Percentiles rank a stretch among this genome's conserved stretches.
phyloP scores from a whole-genome alignment of 2,888 invertebrate genomes.

The Shargacucullia verbasci region DNA sequence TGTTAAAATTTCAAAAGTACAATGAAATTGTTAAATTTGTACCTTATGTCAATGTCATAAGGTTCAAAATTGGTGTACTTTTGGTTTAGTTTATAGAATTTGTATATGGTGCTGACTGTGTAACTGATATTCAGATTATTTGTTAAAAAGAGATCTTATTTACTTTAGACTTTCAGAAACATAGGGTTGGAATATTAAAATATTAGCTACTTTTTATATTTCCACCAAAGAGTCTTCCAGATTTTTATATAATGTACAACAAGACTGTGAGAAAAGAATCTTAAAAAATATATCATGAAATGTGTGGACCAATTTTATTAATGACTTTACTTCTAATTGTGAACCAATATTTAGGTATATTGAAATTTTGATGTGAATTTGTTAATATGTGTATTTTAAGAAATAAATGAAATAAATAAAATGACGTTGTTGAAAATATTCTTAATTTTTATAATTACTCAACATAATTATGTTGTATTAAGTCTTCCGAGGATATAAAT shows the following conservation, averaged over 20 bases:
- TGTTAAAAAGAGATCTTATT: constrained; percentile 13
- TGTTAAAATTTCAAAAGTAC: constrained; percentile 45
- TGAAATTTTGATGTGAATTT: constrained; percentile 32
- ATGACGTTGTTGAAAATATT: neutral
- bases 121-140: constrained; percentile 51
- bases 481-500: too few relatives aligned
- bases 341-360: constrained; percentile 55
- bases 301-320: constrained; percentile 38
- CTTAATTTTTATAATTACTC: neutral
- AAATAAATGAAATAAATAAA: constrained; percentile 44
- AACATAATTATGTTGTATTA: neutral
- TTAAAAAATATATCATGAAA: constrained; percentile 11
- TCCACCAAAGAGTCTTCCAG: constrained; percentile 34
- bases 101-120: constrained; percentile 24
- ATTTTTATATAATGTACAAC: constrained; percentile 30
- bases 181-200: constrained; percentile 22
- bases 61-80: constrained; percentile 47
- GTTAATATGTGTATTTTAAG: constrained; percentile 24
- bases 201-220: constrained; percentile 9
- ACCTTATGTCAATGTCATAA: constrained; percentile 40
- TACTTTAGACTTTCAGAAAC: constrained; percentile 9
- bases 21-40: constrained; percentile 43
- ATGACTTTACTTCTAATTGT: constrained; percentile 28
- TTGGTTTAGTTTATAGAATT: constrained; percentile 28
- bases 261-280: constrained; percentile 19